A percentile compares a stretch with the other conserved stretches of the same genome.
Evolutionary conservation across 1,140 invertebrate genomes (phyloP).

Genomic region (Drosophila serrata): DNA sequence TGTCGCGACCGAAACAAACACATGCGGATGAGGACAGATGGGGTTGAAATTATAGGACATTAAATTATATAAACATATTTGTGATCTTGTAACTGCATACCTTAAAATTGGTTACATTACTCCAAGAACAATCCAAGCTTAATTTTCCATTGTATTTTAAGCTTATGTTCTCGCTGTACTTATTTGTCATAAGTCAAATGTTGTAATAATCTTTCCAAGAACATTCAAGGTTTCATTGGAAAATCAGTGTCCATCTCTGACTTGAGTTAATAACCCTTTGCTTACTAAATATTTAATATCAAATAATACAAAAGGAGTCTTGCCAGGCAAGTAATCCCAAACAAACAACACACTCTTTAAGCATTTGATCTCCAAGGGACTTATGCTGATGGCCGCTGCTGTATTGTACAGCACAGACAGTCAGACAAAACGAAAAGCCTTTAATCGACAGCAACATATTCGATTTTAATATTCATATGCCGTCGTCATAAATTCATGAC

Average conservation of each 20-base stretch:
- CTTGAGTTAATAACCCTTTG: background rate
- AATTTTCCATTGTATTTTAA: background rate
- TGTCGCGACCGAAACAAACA: constrained; percentile 59
- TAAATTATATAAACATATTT: fast-evolving
- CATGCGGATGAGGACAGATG: constrained; percentile 15
- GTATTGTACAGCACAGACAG: constrained; percentile 19
- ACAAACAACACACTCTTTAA: background rate
- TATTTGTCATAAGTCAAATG: background rate
- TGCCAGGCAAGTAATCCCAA: background rate
- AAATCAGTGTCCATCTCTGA: background rate
- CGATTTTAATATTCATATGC: constrained; percentile 85
- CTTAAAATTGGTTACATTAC: too few relatives aligned
- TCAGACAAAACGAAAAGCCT: constrained; percentile 76
- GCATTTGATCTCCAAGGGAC: background rate
- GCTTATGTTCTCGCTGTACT: background rate
- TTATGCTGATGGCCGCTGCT: constrained; percentile 6
- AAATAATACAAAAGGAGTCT: background rate
- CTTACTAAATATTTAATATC: background rate
- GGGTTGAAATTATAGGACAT: background rate
- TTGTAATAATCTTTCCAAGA: background rate
- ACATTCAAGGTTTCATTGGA: background rate
- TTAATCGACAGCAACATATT: constrained; percentile 85
- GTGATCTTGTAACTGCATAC: too few relatives aligned
- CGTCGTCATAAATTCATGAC: constrained; percentile 79
- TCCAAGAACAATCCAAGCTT: too few relatives aligned